phyloP scores from a whole-genome alignment of 2,888 invertebrate species.

The Scaptomyza polygonia region DNA sequence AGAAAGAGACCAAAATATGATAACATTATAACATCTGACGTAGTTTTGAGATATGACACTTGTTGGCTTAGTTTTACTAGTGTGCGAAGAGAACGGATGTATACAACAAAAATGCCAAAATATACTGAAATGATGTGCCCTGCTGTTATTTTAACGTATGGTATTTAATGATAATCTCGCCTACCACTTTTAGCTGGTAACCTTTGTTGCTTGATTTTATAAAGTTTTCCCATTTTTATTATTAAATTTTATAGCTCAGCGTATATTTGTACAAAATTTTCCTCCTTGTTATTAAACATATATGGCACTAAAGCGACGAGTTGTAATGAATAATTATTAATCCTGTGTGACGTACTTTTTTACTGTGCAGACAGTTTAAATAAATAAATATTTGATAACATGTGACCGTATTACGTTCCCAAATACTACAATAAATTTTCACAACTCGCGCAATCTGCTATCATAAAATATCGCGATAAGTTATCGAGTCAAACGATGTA shows the following conservation, averaged over 20 bases:
- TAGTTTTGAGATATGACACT: not conserved
- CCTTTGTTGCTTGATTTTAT: constrained; percentile 7
- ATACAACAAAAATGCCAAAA: constrained; percentile 6
- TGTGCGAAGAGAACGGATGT: constrained; percentile 19
- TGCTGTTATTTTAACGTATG: not conserved
- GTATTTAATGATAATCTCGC: constrained; percentile 1
- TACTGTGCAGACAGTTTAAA: constrained; percentile 16
- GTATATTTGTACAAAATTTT: constrained; percentile 4
- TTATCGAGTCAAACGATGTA: not conserved
- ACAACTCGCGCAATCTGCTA: not conserved
- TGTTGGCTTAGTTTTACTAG: too few species aligned
- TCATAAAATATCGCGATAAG: not conserved
- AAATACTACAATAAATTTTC: constrained; percentile 5
- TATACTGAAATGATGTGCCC: not conserved
- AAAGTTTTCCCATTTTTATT: constrained; percentile 1
- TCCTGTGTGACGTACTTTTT: constrained; percentile 7
- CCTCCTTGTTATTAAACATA: not conserved
- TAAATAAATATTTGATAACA: constrained; percentile 25
- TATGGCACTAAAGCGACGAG: not conserved
- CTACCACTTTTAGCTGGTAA: constrained; percentile 4
- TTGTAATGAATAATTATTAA: not conserved
- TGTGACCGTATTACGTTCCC: constrained; percentile 37
- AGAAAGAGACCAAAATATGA: constrained; percentile 17
- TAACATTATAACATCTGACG: not conserved
- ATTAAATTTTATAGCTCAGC: not conserved